Evolutionary conservation across 2,797 vertebrate species (phyloP), one percentile per base, ranked within the genome.

Genomic region (Gymnoscopelus braueri): DNA sequence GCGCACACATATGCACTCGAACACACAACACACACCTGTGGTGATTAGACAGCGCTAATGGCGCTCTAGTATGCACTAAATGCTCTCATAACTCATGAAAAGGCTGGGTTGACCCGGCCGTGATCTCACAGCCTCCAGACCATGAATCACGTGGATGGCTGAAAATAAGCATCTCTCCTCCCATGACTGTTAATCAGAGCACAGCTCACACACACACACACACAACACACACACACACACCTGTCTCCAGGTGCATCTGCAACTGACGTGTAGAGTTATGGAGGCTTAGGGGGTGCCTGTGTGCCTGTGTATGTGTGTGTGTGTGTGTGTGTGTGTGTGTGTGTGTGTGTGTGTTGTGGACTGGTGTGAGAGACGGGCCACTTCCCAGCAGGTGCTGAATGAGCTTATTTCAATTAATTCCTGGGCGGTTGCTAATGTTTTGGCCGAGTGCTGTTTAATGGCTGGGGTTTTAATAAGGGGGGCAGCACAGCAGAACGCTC

Each of bases 381-480:
- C 81, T 87, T 75, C 82, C 65, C 87, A 82, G 77, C 69, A 79
- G 72, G 78, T 86, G 87, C 86, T 89, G 87, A 89, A 90, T 84
- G 83, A 88, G 88, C 84, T 88, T 86, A 86, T 90, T 90, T 91
- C 86, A 90, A 84, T 88, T 84, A 90, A 89, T 90, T 89, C 73
- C 72, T 78, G 76, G 54, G 74, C 44, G 67, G 64, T 69, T 84
- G 83, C 83, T 89, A 88, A 90, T 87, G 85, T 69, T 77, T 79
- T 84, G 77, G 81, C 82, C 63, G 74, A 84, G 82, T 81, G 78
- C 85, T 81, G 84, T 88, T 90, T 85, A 86, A 89, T 86, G 82
- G 83, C 63, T 63, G 74, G 63, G 67, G 80, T 69, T 84, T 91
- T 88, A 89, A 89, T 87, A 83, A 83, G 81, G 68, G 69, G 84